These are phyloP conservation scores for Syngnathus scovelli DNA, from an alignment of 2,113 vertebrate species.

Conservation along the genomic window DNA sequence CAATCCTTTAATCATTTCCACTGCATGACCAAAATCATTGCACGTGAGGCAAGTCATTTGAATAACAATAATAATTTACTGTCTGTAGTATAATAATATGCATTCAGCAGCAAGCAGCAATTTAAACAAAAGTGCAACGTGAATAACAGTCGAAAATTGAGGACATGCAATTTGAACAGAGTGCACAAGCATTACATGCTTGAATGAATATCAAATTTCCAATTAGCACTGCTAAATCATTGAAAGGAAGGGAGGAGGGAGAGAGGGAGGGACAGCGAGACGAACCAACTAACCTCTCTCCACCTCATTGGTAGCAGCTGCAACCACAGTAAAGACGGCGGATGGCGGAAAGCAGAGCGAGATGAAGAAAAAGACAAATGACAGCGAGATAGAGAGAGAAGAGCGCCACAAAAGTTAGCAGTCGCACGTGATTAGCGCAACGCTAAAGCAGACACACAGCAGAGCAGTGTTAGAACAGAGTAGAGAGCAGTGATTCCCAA, in stretches of 20 bases:
- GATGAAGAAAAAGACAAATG: slow-evolving; percentile 56
- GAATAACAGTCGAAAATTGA: slow-evolving; percentile 15
- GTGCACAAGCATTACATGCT: slow-evolving; percentile 13
- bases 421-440: slow-evolving; percentile 62
- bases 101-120: slow-evolving; percentile 22
- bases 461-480: slow-evolving; percentile 27
- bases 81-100: background rate
- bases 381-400: slow-evolving; percentile 54
- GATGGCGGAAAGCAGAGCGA: slow-evolving; percentile 66
- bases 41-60: background rate
- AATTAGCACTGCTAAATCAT: slow-evolving; percentile 29
- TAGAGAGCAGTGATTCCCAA: background rate
- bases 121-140: slow-evolving; percentile 6
- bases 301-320: slow-evolving; percentile 99
- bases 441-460: slow-evolving; percentile 56
- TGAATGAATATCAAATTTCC: slow-evolving; percentile 10
- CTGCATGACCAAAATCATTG: background rate
- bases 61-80: background rate
- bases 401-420: slow-evolving; percentile 60
- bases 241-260: slow-evolving; percentile 23
- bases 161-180: slow-evolving; percentile 36
- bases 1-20: background rate
- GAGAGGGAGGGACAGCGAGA: slow-evolving; percentile 44
- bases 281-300: slow-evolving; percentile 96
- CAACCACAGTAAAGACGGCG: slow-evolving; percentile 68